These are phyloP conservation scores for Hystrix brachyura DNA, from an alignment of 2,113 vertebrate genomes.

Conservation along the genomic window DNA sequence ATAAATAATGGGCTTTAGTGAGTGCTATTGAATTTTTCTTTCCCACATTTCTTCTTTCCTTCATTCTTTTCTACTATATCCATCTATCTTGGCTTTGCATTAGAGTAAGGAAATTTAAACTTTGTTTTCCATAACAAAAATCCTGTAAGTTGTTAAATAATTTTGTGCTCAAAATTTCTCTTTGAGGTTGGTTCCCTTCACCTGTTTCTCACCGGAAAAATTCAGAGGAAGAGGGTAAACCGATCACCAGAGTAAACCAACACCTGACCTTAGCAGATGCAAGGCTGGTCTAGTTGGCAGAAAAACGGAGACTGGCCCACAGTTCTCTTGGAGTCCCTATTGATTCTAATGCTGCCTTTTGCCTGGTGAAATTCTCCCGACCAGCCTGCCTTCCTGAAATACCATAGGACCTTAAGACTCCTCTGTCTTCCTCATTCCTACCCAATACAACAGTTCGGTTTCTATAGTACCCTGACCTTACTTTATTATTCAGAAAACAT, in stretches of 20 bases:
- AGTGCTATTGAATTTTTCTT: conserved; percentile 37
- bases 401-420: background rate
- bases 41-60: background rate
- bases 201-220: background rate
- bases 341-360: background rate
- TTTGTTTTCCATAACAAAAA: background rate
- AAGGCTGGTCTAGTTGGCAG: background rate
- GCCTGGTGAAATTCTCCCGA: background rate
- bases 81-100: background rate
- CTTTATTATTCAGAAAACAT: background rate
- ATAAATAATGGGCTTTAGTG: background rate
- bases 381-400: background rate
- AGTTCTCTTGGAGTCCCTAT: background rate
- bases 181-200: background rate
- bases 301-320: background rate
- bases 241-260: background rate
- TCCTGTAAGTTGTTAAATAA: background rate
- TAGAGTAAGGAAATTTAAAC: background rate
- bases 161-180: conserved; percentile 33
- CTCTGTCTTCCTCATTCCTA: background rate
- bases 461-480: background rate
- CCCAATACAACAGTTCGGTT: background rate
- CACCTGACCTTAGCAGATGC: background rate
- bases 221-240: background rate
- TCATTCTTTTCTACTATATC: background rate